Conservation (phyloP, 1,140 invertebrate species). For the Daktulosphaira vitifoliae region DNA sequence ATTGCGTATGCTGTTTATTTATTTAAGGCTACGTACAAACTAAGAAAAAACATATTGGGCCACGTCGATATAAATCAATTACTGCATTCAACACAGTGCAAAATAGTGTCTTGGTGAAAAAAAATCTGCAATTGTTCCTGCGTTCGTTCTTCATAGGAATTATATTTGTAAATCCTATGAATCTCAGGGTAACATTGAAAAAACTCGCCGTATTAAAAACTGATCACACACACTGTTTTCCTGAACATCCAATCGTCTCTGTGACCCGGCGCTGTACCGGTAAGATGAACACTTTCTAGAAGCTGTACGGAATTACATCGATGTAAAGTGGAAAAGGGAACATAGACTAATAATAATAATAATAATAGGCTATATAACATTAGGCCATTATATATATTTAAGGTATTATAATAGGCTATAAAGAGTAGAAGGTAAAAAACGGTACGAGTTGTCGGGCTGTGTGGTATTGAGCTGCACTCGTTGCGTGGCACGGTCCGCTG, state of each 20-base stretch:
- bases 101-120: too few species aligned
- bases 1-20: neutral
- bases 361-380: slow-evolving; percentile 29
- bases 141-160: too few species aligned
- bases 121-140: too few species aligned
- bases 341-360: slow-evolving; percentile 7
- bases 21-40: neutral
- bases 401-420: slow-evolving; percentile 31
- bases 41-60: neutral
- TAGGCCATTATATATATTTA: slow-evolving; percentile 14
- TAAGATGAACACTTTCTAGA: slow-evolving; percentile 28
- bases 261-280: too few species aligned
- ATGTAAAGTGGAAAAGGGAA: slow-evolving; percentile 18
- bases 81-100: too few species aligned
- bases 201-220: too few species aligned
- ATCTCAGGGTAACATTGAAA: too few species aligned
- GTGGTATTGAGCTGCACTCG: slow-evolving; percentile 31
- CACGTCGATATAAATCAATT: neutral
- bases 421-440: slow-evolving; percentile 17
- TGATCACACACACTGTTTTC: too few species aligned
- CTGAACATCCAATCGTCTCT: too few species aligned
- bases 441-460: slow-evolving; percentile 31
- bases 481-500: slow-evolving; percentile 28
- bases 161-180: too few species aligned
- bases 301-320: neutral